Evolutionary conservation across 2,888 invertebrate species (phyloP), one percentile per base, ranked within the genome.

Genomic region (Crossocerus cetratus): DNA sequence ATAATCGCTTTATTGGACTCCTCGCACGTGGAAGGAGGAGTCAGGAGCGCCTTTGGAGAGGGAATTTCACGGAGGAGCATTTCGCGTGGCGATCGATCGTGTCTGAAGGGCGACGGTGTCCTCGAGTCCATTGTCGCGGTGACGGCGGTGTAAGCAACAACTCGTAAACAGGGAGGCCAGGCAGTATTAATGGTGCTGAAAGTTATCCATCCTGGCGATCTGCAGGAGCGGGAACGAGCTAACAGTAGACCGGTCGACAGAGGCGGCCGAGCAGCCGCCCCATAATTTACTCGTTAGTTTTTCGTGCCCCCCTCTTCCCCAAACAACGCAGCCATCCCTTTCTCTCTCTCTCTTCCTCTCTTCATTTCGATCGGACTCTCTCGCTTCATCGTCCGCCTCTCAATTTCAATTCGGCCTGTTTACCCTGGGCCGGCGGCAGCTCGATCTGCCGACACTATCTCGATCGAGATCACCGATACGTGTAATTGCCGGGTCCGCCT

Each of bases 281-380:
- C 84, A 86, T 88, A 89, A 89, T 89, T 89, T 88, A 86, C 88
- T 89, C 87, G 89, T 89, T 89, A 89, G 85, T 77, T 80, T 72
- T 65, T 81, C 71, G 72, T 72, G 69, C 71, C 69, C 67, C 55
- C 65, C 58, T 69, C 53, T 69, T 62, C 62, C 22, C 44, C 20
- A n/a, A 18, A 64, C 65, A 63, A 58, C 45, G 18, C 44, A 64
- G 16, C 42, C 4, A 14, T 62, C 21, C 42, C 63, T 14, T 54
- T 42, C 21, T 63, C 43, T 63, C 43, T 20, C 2, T 53, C 32
- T 14, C 54, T 44, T 21, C 22, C 23, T 21, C 44, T 65, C 45
- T 49, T 68, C 49, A 49, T 49, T 32, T 32, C 32, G 11, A 32
- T 32, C 32, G 11, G 2, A 32, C 5, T 5, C 32, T 32, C 32